Conservation (phyloP, 1,140 invertebrate species). For the Teleogryllus occipitalis region DNA sequence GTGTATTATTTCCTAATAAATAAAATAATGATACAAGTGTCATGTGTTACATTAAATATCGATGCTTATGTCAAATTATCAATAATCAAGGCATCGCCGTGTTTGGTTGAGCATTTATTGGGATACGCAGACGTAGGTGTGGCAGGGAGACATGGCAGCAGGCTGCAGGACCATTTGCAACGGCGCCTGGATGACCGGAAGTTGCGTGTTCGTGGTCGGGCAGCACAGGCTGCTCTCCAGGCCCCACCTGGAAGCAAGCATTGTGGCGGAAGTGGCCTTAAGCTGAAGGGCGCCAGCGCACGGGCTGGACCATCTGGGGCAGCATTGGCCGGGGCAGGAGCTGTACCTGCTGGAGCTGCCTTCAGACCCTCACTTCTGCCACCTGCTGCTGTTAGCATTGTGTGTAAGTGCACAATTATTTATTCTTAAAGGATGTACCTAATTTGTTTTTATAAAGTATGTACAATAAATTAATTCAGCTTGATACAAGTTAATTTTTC, state of each 20-base stretch:
- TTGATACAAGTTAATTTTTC: too few relatives aligned
- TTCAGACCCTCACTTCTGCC: neutral
- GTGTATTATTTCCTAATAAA: too few relatives aligned
- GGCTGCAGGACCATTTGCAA: conserved; percentile 49
- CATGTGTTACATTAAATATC: neutral
- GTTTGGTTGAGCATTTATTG: neutral
- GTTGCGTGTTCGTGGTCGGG: conserved; percentile 42
- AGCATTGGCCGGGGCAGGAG: neutral
- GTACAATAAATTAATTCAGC: too few relatives aligned
- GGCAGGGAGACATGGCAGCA: conserved; percentile 40
- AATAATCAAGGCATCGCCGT: neutral
- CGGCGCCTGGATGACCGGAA: conserved; percentile 48
- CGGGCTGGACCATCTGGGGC: conserved; percentile 19
- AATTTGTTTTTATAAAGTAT: too few relatives aligned
- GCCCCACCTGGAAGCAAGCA: conserved; percentile 27
- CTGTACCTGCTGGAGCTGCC: neutral
- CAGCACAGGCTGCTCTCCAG: conserved; percentile 25
- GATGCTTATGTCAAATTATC: neutral
- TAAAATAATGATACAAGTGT: too few relatives aligned
- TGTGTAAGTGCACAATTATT: neutral
- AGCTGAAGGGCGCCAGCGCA: conserved; percentile 36
- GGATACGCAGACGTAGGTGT: conserved; percentile 7
- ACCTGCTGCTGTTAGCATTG: neutral
- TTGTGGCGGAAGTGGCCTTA: conserved; percentile 24
- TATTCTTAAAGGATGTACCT: too few relatives aligned